Base-by-base conservation (phyloP, 2,888 invertebrate species). In the Ephialtes manifestator region DNA sequence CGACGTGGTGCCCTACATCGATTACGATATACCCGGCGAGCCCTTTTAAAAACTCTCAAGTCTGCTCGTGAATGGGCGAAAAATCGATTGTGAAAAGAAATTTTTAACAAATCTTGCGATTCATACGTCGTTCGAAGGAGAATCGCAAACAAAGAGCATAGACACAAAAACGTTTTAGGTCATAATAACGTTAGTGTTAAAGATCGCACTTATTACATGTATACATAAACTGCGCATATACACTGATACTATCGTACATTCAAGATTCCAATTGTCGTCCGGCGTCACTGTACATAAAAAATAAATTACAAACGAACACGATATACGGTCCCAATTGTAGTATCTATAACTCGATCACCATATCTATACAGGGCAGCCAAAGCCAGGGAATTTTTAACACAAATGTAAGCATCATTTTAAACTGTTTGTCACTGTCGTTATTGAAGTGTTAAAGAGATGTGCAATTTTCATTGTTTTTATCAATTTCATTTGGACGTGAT, bases 281-380 rank as follows among this genome's bases (percentile, higher is more conserved):
- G 79, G 81, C 81, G 68, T 77, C 84, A 86, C 65, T 87, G 87
- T 87, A 86, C 85, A 87, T 87, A 87, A 86, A 78, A 80, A 71
- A 74, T 18, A 65, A 58, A 31, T 39, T 68, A 85, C 28, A 76
- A 72, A 78, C 74, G 28, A 74, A 85, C 31, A 72, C 67, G 71
- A 58, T 71, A 39, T 72, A 60, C 55, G 53, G 35, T 77, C 63
- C 55, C 53, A 39, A 58, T 20, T 67, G 60, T 67, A 67, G 72
- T 31, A 81, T 24, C 18, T 67, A 81, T 35, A 68, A 67, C 65
- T 74, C 65, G 28, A 85, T 83, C 71, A 76, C 70, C 87, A 86
- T 86, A 85, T 86, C 77, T 86, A 79, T 72, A 86, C 71, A 81
- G 74, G 72, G 76, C 68, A 77, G 81, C 60, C 55, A 70, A 83